Conservation (phyloP, 2,888 invertebrate genomes). For the Ypsolopha sequella region DNA sequence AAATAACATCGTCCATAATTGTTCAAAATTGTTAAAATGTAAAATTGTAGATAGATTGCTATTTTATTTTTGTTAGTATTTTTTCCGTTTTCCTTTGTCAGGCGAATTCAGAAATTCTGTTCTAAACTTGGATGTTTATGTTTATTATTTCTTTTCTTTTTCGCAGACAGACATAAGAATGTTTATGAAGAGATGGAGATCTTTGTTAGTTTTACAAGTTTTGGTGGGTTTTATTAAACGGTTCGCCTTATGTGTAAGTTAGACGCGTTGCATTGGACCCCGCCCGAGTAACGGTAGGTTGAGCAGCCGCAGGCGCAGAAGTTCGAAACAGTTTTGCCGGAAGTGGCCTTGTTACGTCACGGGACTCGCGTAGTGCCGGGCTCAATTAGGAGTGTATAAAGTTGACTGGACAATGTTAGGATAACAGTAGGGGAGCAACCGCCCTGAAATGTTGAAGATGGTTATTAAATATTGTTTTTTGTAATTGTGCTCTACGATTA, state of each 20-base stretch:
- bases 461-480: not conserved
- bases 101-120: constrained; percentile 25
- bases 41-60: constrained; percentile 41
- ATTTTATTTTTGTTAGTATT: constrained; percentile 57
- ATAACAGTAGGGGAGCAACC: too few species aligned
- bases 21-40: constrained; percentile 57
- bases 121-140: constrained; percentile 10
- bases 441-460: not conserved
- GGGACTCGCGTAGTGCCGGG: not conserved
- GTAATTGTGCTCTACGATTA: not conserved
- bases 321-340: not conserved
- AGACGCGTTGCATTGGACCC: not conserved
- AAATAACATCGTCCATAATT: constrained; percentile 66
- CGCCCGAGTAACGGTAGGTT: not conserved
- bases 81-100: constrained; percentile 45
- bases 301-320: not conserved
- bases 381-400: too few species aligned
- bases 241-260: not conserved
- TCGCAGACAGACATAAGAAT: not conserved
- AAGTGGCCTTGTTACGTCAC: not conserved
- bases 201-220: not conserved
- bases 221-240: not conserved
- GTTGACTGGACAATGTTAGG: too few species aligned
- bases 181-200: not conserved
- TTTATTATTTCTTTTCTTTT: not conserved